These are phyloP conservation scores for Xerus rutilus DNA, from an alignment of 2,797 vertebrate species.

Conservation along the genomic window DNA sequence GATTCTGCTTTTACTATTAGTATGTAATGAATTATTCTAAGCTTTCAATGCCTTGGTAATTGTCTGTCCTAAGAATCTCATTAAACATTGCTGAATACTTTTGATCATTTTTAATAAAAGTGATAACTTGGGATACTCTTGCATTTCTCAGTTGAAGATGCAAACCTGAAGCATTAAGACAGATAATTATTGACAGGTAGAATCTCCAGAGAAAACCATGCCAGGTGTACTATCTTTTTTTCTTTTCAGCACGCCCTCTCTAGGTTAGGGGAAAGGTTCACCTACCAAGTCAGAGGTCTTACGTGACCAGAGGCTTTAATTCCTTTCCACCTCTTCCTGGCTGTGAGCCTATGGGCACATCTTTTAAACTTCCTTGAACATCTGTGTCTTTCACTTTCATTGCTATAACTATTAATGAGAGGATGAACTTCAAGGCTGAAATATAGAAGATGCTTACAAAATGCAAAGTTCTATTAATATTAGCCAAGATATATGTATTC, in stretches of 20 bases:
- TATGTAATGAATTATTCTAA: conserved; percentile 75
- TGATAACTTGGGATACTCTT: conserved; percentile 63
- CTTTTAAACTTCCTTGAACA: neutral
- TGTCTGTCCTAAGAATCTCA: conserved; percentile 74
- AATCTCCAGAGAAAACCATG: neutral
- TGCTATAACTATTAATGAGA: neutral
- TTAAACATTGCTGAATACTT: conserved; percentile 67
- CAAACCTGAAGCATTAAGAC: neutral
- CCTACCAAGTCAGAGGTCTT: neutral
- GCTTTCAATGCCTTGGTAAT: conserved; percentile 66
- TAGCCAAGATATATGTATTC: neutral
- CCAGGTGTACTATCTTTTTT: neutral
- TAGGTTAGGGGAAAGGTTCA: neutral
- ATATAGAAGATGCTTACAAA: neutral
- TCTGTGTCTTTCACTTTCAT: neutral
- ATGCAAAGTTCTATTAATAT: neutral
- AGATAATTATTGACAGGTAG: conserved; percentile 31
- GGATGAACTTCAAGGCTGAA: neutral
- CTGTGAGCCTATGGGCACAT: rapidly evolving
- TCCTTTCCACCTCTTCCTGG: neutral
- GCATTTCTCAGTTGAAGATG: neutral
- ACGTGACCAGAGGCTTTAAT: neutral
- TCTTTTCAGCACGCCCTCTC: neutral
- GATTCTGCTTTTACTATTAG: conserved; percentile 66
- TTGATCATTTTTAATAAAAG: conserved; percentile 78